These are phyloP conservation scores for Lota lota DNA, from an alignment of 2,113 vertebrate genomes.

Conservation along the genomic window DNA sequence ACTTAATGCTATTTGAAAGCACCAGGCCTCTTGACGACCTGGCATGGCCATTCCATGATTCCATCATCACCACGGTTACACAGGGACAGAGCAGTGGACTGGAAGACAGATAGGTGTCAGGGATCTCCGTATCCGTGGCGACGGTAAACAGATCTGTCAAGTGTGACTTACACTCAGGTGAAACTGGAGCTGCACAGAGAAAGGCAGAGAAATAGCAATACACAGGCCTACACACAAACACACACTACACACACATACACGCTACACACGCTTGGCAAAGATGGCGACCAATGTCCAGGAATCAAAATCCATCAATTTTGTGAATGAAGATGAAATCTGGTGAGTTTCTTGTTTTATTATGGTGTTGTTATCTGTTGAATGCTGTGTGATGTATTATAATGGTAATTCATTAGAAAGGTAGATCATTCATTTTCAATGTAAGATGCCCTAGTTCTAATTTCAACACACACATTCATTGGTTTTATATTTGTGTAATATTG, in stretches of 20 bases:
- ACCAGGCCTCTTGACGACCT: background rate
- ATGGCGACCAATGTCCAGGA: constrained; percentile 44
- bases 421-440: no score
- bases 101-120: constrained; percentile 26
- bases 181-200: constrained; percentile 38
- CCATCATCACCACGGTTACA: constrained; percentile 1
- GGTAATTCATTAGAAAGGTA: no score
- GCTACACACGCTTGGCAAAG: constrained; percentile 16
- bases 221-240: constrained; percentile 4
- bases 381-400: background rate
- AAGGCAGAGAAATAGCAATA: background rate
- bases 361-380: constrained; percentile 57
- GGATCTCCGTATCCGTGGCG: constrained; percentile 39
- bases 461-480: no score
- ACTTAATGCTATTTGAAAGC: background rate
- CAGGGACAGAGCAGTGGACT: constrained; percentile 7
- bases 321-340: constrained; percentile 70
- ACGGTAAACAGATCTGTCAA: constrained; percentile 54
- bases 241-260: constrained; percentile 13
- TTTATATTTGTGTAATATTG: no score
- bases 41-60: no score
- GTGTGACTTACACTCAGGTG: constrained; percentile 46
- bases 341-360: constrained; percentile 27
- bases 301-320: constrained; percentile 46
- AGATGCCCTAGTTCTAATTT: no score